Base-by-base conservation (phyloP, 2,113 vertebrate genomes). In the Hemibates koningsi region DNA sequence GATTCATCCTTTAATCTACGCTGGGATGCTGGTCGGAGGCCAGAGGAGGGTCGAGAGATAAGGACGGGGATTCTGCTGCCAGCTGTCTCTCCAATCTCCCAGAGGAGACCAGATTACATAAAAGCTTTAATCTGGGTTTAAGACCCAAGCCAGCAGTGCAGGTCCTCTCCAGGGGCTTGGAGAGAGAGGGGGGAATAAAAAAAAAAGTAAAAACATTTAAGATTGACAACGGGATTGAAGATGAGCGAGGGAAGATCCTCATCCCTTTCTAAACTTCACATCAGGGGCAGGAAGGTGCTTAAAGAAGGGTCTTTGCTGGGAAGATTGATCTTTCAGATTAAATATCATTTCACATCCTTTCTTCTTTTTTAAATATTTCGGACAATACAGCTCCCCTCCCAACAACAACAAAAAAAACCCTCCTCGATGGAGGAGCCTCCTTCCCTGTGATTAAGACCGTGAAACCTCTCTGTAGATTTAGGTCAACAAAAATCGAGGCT, bases 1-100 rank as follows among this genome's bases (percentile, higher is more conserved):
- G 32, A 80, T 80, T 66, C 43, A 27, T 45, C 27, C 78, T 93
- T 61, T 92, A 94, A 95, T 94, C 95, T 86, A 41, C 8, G 76
- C 59, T 17, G 81, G 45, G 73, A 86, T 88, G 85, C 80, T 88
- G 87, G 89, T 66, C 4, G 3, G 88, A 87, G 88, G 92, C 92
- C 95, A 93, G 88, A 13, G 32, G 92, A 92, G 89, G 81, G 86
- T 90, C 34, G 82, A 80, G 52, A 92, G 91, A 94, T 93, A 87
- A 93, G 88, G 88, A 91, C 88, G 61, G 89, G 87, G 94, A 95
- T 95, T 95, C 94, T 93, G 91, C 59, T 27, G 92, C 95, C 95
- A 96, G 95, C 92, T 96, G 95, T 96, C 95, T 90, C 93, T 94
- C 90, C 93, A 96, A 96, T 96, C 94, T 95, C 94, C 95, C 95